Base-by-base conservation (phyloP, 2,113 vertebrate genomes). In the Coregonus clupeaformis region DNA sequence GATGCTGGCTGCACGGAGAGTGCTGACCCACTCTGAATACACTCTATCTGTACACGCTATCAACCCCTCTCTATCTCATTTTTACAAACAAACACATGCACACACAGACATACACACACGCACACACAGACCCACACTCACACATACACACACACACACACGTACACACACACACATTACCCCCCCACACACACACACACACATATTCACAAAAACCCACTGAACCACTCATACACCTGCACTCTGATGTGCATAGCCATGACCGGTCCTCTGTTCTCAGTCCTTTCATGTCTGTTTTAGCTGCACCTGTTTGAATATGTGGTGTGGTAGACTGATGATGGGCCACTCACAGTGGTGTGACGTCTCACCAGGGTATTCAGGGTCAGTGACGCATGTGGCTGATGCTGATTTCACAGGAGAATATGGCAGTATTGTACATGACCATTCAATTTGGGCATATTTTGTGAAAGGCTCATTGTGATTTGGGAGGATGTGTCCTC, bases 1-100 rank as follows among this genome's bases (percentile, higher is more conserved):
- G 74, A 86, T 86, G 68, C 82, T 91, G 80, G 85, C 76, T 79
- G 81, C n/a, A n/a, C 78, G 77, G 76, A 68, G 79, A 85, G 83
- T 64, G 63, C 80, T 90, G 87, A 86, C 87, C 85, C 80, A 72
- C 77, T 78, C 77, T 77, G 69, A 80, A 77, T 68, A 81, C 77
- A 86, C 63, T 29, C 25, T 11, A 13, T 24, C 22, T 22, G 60
- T 25, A 25, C 77, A 83, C 77, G 55, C 69, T 60, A 78, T 85
- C 77, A 75, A 77, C 72, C 79, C 71, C 66, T 69, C 45, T 30
- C 73, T 82, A 79, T 71, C 86, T 83, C 78, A 85, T 79, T 84
- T 87, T 68, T 11, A 47, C 12, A 47, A 42, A 25, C 42, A 14
- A 1, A 22, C 5, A 11, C 2, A 1, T 3, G 7, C 18, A 63